These are phyloP conservation scores for Zeus faber DNA, from an alignment of 2,113 vertebrate species.

Conservation along the genomic window DNA sequence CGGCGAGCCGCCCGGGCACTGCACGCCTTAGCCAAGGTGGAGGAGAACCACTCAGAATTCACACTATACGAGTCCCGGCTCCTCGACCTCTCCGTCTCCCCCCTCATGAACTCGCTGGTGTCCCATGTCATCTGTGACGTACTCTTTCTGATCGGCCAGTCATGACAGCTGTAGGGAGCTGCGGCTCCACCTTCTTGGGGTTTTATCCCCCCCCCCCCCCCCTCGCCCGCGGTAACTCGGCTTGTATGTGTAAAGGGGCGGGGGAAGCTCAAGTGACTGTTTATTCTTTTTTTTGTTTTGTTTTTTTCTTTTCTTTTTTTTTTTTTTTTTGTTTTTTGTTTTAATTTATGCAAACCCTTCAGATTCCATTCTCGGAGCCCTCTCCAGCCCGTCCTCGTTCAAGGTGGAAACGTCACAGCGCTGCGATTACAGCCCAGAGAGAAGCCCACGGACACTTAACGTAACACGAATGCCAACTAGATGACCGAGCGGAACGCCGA, in stretches of 20 bases:
- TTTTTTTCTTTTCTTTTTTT: no score
- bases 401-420: conserved; percentile 77
- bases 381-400: conserved; percentile 75
- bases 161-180: conserved; percentile 98
- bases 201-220: conserved; percentile 45
- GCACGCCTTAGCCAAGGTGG: conserved; percentile 96
- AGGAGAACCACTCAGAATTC: conserved; percentile 99
- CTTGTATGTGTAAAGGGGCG: conserved; percentile 89
- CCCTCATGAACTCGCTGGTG: conserved; percentile 98
- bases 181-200: conserved; percentile 72
- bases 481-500: conserved; percentile 76
- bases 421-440: conserved; percentile 69
- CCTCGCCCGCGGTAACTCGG: conserved; percentile 76
- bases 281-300: no score
- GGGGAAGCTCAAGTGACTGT: conserved; percentile 90
- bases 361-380: conserved; percentile 91
- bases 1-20: conserved; percentile 93
- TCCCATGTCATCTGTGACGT: conserved; percentile 99
- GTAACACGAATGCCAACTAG: conserved; percentile 69
- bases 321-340: no score
- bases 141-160: conserved; percentile 99
- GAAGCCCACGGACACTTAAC: conserved; percentile 70
- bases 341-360: conserved; percentile 99
- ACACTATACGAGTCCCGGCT: conserved; percentile 98
- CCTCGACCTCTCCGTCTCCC: conserved; percentile 98